Percentiles rank a stretch among this genome's conserved stretches.
These are phyloP conservation scores for Rhagium mordax DNA, from an alignment of 2,888 invertebrate species.

Conservation along the genomic window DNA sequence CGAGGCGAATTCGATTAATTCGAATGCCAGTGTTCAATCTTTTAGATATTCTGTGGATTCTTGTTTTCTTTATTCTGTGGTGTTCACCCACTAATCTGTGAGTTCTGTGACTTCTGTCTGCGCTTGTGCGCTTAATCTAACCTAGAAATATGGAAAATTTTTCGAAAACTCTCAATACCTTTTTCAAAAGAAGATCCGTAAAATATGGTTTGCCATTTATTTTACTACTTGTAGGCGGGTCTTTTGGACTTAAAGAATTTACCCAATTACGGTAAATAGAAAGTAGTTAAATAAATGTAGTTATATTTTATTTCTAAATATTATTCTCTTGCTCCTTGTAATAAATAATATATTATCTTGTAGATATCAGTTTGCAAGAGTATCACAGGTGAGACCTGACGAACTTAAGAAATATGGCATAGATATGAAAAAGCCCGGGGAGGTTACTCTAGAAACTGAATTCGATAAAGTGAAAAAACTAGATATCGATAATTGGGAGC, in stretches of 20 bases:
- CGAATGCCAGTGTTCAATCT: no score
- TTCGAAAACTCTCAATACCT: conserved; percentile 29
- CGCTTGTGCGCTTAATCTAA: no score
- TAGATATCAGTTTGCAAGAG: conserved; percentile 74
- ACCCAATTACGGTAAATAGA: conserved; percentile 77
- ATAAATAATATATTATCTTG: conserved; percentile 26
- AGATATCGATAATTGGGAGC: conserved; percentile 89
- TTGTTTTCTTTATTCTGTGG: no score
- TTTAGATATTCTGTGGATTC: no score
- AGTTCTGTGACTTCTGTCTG: no score
- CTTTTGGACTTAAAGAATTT: conserved; percentile 84
- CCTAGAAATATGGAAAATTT: conserved; percentile 10
- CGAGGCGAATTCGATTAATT: no score
- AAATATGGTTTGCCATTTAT: conserved; percentile 83
- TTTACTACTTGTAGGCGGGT: conserved; percentile 82
- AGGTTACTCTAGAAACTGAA: conserved; percentile 82
- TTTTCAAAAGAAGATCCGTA: conserved; percentile 65
- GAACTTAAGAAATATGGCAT: conserved; percentile 80
- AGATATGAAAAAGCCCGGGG: conserved; percentile 76
- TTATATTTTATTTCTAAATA: not conserved
- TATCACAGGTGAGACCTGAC: conserved; percentile 74
- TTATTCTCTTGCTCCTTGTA: not conserved
- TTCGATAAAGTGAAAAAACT: conserved; percentile 82
- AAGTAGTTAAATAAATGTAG: not conserved
- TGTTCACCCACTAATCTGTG: no score